Base-by-base conservation (phyloP, 2,797 vertebrate species). In the Fundulus diaphanus region DNA sequence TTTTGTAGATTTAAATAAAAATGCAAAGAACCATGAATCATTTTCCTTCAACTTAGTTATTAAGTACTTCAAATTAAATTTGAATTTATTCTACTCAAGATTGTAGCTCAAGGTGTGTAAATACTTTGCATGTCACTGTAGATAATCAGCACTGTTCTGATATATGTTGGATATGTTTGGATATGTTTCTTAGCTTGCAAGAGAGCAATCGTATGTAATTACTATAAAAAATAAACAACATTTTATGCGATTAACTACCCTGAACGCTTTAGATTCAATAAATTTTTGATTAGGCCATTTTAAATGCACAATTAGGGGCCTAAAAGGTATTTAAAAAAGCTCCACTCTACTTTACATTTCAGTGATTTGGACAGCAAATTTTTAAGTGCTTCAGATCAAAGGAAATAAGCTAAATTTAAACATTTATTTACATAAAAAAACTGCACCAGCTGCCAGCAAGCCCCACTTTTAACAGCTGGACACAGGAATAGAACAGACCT, bases 191-290 rank as follows among this genome's bases (percentile, higher is more conserved):
- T 68, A 40, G 42, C 31, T 37, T 59, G 51, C 44, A 80, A 78
- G 77, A 65, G 77, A 77, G 71, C 46, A 79, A 76, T 72, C 51
- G 75, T 31, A 72, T 13, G 31, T 46, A 74, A 76, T 44, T 44
- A 33, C 44, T 56, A 52, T 70, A 66, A 63, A 73, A 52, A 24
- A 49, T 49, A 6, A 24, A 33, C 7, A 59, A 33, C 56, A 65
- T 49, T 79, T 66, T 57, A n/a, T 49, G 31, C 31, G 54, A 40
- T 70, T 75, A 70, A 59, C 20, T 61, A 3, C 15, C 31, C n/a
- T 20, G 12, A 71, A 77, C 68, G 71, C 44, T 70, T 5, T 51
- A 11, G 81, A 80, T 77, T 46, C 69, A 74, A 31, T 61, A 71
- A 31, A 75, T 74, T 67, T 48, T 42, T 44, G 52, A 65, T 80